Base-by-base conservation (phyloP, 2,797 vertebrate genomes). In the Sebastes trivittatus region DNA sequence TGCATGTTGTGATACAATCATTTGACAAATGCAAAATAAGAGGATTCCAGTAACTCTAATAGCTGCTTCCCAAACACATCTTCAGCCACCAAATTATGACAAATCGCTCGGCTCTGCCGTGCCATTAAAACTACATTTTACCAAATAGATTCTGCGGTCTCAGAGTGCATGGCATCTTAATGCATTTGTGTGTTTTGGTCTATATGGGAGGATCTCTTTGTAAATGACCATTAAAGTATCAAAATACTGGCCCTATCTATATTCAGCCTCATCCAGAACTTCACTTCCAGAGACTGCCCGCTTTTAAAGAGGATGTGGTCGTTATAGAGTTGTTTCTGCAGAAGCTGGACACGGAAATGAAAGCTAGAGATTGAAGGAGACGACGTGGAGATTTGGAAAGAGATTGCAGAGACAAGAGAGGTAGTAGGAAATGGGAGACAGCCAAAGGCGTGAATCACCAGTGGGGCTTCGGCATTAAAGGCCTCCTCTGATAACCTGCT, bases 291-390 rank as follows among this genome's bases (percentile, higher is more conserved):
- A 18, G 38, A 8, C 75, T 34, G 34, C 8, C 36, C 23, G 64
- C 67, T 67, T 84, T 91, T 49, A 71, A 64, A 78, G 32, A 75
- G 62, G 46, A 77, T 65, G 78, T 79, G 82, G 80, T 79, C 22
- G 11, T 86, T 78, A 91, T 89, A 75, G 78, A 83, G 72, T 80
- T 42, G 13, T 52, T 23, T 62, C 49, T 76, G 67, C 69, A 63
- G 54, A 54, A 25, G 6, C 38, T 29, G 22, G 22, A 63, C 25
- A 16, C 30, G 38, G n/a, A 81, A 68, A 78, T 60, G 22, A 72
- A 46, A 78, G 30, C 13, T 27, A 11, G 60, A 75, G 42, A 67
- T 18, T 0, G 62, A 78, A 61, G 25, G 55, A 71, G 52, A 38
- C 36, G 6, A 22, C 1, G 5, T 34, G 49, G 11, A 46, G 63